These are phyloP conservation scores for Anguilla anguilla DNA, from an alignment of 2,797 vertebrate species.

Conservation along the genomic window DNA sequence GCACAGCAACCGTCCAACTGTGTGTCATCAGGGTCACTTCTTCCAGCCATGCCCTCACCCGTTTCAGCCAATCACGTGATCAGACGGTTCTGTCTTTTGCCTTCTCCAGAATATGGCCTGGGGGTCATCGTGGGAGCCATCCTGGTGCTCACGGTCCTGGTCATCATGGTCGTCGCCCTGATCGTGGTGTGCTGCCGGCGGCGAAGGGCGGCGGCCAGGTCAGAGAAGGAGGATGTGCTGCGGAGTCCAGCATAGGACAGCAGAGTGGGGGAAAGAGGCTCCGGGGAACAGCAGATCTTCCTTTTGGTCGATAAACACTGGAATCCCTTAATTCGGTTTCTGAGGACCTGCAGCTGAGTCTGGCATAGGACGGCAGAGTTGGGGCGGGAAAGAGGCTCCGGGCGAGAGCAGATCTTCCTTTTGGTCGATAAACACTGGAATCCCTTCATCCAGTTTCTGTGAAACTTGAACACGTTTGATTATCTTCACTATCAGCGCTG, in stretches of 20 bases:
- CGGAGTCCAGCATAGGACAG: constrained; percentile 44
- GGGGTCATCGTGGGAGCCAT: constrained; percentile 66
- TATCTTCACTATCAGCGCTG: not conserved
- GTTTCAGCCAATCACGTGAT: not conserved
- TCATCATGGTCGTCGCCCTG: constrained; percentile 66
- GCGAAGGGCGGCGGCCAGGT: constrained; percentile 2
- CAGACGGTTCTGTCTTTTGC: constrained; percentile 8
- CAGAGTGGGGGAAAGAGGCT: not conserved
- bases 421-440: constrained; percentile 39
- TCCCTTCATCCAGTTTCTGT: constrained; percentile 64
- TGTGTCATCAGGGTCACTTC: not conserved
- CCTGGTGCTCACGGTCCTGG: constrained; percentile 56
- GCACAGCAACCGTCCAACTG: not conserved
- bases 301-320: constrained; percentile 27
- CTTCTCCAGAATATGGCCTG: constrained; percentile 65
- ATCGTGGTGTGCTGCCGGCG: constrained; percentile 72
- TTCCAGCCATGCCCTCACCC: not conserved
- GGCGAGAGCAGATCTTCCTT: not conserved
- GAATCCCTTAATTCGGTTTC: constrained; percentile 63
- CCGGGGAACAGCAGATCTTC: not conserved
- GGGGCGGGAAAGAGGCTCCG: not conserved
- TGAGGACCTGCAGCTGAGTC: constrained; percentile 43
- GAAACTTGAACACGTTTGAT: constrained; percentile 60
- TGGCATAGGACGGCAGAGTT: constrained; percentile 43
- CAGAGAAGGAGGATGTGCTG: constrained; percentile 56